phyloP scores from a whole-genome alignment of 2,113 vertebrate genomes.

The Zosterops japonicus region DNA sequence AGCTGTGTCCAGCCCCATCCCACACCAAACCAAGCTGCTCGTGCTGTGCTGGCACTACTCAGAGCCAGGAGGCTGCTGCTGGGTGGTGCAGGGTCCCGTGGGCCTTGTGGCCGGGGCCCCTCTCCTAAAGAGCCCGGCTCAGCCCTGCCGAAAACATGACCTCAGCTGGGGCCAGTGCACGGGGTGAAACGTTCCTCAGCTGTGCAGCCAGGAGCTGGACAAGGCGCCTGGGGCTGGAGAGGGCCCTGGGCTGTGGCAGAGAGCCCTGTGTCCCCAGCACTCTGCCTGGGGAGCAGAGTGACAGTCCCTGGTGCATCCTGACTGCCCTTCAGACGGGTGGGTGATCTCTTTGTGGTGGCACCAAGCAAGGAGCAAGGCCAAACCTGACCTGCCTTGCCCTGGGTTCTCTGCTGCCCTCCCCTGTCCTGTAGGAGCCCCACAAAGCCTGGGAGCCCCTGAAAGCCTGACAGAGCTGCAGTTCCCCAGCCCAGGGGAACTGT shows the following conservation, averaged over 20 bases:
- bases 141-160: slow-evolving; percentile 38
- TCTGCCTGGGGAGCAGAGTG: fast-evolving
- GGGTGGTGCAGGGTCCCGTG: background rate
- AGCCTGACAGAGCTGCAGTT: fast-evolving
- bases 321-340: fast-evolving
- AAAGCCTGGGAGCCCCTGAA: background rate
- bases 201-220: fast-evolving
- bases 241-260: background rate
- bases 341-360: background rate
- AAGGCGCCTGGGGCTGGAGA: background rate
- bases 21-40: background rate
- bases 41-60: background rate
- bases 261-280: fast-evolving
- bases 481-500: background rate
- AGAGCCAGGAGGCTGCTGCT: background rate
- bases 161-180: slow-evolving; percentile 57
- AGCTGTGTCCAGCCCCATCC: background rate
- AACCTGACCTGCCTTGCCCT: background rate
- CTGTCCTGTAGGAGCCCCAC: background rate
- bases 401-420: background rate
- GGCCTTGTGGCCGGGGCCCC: slow-evolving; percentile 1
- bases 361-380: background rate
- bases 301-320: fast-evolving
- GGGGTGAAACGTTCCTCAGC: slow-evolving; percentile 46
- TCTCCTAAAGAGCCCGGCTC: background rate